These are phyloP conservation scores for Dorcus parallelipipedus DNA, from an alignment of 2,888 invertebrate genomes.

Conservation along the genomic window DNA sequence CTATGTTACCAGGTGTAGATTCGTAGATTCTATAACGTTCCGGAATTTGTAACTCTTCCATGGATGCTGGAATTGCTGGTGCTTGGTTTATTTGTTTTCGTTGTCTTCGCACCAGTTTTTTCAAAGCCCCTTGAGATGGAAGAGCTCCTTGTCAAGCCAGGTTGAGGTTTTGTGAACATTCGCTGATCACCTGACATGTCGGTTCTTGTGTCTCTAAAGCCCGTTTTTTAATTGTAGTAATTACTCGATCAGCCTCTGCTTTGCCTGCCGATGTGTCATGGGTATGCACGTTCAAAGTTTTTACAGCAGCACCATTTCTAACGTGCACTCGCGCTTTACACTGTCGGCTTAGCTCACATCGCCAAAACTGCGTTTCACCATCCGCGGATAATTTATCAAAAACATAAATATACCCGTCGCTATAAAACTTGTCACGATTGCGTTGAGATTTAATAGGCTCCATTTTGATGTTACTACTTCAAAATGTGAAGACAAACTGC, in stretches of 20 bases:
- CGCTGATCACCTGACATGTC: constrained; percentile 4
- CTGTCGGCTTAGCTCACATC: too few relatives aligned
- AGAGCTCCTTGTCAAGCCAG: constrained; percentile 7
- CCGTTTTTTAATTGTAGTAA: constrained; percentile 3
- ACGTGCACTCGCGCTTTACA: too few relatives aligned
- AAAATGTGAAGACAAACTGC: not conserved
- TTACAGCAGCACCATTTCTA: not conserved
- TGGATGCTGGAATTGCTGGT: not conserved
- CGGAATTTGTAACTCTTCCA: not conserved
- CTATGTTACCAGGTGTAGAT: not conserved
- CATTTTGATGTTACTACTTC: constrained; percentile 3
- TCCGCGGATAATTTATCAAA: too few relatives aligned
- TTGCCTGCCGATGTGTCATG: constrained; percentile 13
- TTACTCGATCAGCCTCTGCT: constrained; percentile 6
- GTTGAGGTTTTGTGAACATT: constrained; percentile 5
- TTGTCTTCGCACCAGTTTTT: constrained; percentile 8
- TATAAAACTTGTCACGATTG: not conserved
- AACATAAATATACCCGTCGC: too few relatives aligned
- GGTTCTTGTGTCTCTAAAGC: not conserved
- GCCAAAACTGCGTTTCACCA: too few relatives aligned
- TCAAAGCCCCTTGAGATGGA: constrained; percentile 7
- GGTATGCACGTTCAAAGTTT: not conserved
- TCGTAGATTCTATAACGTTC: not conserved
- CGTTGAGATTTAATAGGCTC: constrained; percentile 1
- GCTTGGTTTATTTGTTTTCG: constrained; percentile 2